These are phyloP conservation scores for Pseudomyrmex cubaensis DNA, from an alignment of 1,140 invertebrate species.

Conservation along the genomic window DNA sequence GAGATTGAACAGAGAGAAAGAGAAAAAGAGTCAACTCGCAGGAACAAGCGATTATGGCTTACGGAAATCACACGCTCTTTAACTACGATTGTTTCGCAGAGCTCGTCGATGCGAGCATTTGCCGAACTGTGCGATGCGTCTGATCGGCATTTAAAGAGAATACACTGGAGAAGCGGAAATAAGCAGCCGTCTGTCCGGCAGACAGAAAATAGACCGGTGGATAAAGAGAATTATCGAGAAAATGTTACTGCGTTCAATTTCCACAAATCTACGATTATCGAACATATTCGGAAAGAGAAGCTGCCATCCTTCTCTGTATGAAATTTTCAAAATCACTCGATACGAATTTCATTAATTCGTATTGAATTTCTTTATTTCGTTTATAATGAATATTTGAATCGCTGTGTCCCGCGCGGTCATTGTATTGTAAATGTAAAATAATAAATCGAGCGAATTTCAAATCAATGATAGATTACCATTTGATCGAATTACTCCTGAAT, in stretches of 20 bases:
- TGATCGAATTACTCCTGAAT: background rate
- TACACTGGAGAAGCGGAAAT: too few relatives aligned
- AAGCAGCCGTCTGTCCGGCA: too few relatives aligned
- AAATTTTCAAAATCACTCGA: background rate
- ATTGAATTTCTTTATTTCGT: background rate
- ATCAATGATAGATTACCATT: background rate
- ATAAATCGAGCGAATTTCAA: background rate
- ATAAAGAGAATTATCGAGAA: background rate
- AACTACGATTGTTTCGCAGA: slow-evolving; percentile 30
- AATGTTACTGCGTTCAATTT: background rate
- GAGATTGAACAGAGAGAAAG: slow-evolving; percentile 6
- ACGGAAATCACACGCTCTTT: slow-evolving; percentile 42
- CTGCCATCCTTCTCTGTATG: background rate
- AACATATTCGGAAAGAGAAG: background rate
- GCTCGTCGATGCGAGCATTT: slow-evolving; percentile 12
- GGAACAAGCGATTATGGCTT: slow-evolving; percentile 38
- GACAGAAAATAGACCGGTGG: background rate
- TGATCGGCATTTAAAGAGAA: background rate
- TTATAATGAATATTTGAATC: slow-evolving; percentile 9
- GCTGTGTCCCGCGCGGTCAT: too few relatives aligned
- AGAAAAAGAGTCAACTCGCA: slow-evolving; percentile 8
- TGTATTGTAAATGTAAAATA: background rate
- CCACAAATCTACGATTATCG: too few relatives aligned
- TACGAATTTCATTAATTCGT: background rate
- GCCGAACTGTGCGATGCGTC: background rate